Conservation (phyloP, 2,797 vertebrate genomes). For the Chrysocyon brachyurus region DNA sequence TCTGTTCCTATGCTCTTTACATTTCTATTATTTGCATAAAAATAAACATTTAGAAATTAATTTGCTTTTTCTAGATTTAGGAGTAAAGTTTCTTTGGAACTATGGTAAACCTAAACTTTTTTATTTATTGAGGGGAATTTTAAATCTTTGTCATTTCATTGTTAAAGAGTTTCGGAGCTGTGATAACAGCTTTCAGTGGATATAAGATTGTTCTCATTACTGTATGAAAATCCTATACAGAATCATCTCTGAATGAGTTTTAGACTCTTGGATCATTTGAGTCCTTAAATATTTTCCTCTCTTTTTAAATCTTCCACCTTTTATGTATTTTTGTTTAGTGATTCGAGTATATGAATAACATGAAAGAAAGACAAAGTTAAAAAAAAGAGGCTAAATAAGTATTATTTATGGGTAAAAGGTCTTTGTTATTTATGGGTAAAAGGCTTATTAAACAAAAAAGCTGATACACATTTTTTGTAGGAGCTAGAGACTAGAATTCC, state of each 20-base stretch:
- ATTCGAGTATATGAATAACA: conserved; percentile 1
- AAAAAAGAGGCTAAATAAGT: not conserved
- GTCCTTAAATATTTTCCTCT: conserved; percentile 19
- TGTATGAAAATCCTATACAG: not conserved
- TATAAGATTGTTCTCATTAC: not conserved
- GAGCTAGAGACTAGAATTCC: conserved; percentile 39
- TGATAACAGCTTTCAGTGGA: not conserved
- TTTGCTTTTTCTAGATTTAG: not conserved
- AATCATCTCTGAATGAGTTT: not conserved
- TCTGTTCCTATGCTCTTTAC: not conserved
- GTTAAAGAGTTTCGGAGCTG: not conserved
- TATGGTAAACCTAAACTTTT: not conserved
- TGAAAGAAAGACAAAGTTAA: not conserved
- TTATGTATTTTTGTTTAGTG: conserved; percentile 5
- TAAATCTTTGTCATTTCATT: not conserved
- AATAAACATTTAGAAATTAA: not conserved
- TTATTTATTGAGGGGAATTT: not conserved
- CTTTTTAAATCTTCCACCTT: conserved; percentile 13
- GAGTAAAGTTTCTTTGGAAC: not conserved
- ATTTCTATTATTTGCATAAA: conserved; percentile 31
- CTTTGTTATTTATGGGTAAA: conserved; percentile 25
- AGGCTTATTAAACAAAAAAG: conserved; percentile 24
- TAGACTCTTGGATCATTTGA: not conserved
- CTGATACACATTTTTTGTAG: not conserved
- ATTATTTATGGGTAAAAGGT: conserved; percentile 19